Percentiles rank a stretch among this genome's conserved stretches.
phyloP scores from a whole-genome alignment of 2,888 invertebrate genomes.

The Tuta absoluta region DNA sequence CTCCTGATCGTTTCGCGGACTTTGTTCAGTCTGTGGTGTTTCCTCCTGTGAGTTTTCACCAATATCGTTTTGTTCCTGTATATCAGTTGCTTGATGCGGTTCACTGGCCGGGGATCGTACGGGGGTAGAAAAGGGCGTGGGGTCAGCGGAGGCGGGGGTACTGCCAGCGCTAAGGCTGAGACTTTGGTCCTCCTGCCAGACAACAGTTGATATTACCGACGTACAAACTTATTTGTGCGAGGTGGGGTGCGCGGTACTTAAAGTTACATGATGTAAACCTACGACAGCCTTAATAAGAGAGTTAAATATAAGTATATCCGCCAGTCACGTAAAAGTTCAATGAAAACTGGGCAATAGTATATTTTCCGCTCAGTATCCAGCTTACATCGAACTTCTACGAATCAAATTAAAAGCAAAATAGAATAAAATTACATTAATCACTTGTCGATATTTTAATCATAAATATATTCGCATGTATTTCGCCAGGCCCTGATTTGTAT shows the following conservation, averaged over 20 bases:
- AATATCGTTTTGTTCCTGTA: background rate
- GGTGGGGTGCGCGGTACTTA: conserved; percentile 16
- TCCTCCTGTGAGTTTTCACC: no score
- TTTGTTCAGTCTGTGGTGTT: background rate
- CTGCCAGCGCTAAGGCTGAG: conserved; percentile 67
- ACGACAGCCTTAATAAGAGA: background rate
- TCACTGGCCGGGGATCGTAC: conserved; percentile 53
- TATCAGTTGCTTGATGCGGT: conserved; percentile 40
- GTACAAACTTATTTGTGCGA: conserved; percentile 58
- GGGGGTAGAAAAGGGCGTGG: conserved; percentile 69
- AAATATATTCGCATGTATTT: no score
- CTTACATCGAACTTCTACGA: background rate
- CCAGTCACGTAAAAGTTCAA: no score
- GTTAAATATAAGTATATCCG: background rate
- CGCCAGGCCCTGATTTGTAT: background rate
- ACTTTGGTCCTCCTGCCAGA: conserved; percentile 70
- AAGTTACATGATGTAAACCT: background rate
- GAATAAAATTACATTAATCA: background rate
- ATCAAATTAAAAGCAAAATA: background rate
- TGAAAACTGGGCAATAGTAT: no score
- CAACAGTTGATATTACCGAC: conserved; percentile 60
- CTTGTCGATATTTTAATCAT: background rate
- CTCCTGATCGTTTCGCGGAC: conserved; percentile 9
- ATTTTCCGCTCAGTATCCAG: no score
- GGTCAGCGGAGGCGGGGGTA: conserved; percentile 51